Base-by-base conservation (phyloP, 2,888 invertebrate genomes). In the Apantesis nais region DNA sequence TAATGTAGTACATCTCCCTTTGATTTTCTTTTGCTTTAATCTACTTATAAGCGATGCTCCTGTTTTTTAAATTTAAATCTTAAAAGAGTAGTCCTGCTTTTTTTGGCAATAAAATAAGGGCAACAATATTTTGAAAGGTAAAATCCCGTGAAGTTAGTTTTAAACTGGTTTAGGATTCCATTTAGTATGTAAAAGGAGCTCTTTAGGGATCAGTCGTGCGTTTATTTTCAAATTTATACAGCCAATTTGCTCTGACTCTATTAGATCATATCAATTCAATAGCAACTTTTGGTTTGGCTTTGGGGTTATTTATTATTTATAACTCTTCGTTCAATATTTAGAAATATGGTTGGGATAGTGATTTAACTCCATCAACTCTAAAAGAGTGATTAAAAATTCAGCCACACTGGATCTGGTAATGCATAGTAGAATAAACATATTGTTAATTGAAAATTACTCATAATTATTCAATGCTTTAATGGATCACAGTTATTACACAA, bases 1-100 rank as follows among this genome's bases (percentile, higher is more conserved):
- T 70, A 70, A 62, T 70, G 29, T 29, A 70, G 14, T 37, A 29
- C 3, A 29, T 31, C n/a, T 41, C 68, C 58, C 63, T 68, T 68
- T 68, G 63, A 63, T 63, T 63, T 68, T 62, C n/a, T n/a, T 25
- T 61, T 52, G 29, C 41, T 25, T 41, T 63, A 63, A 63, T 63
- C 63, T 29, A 41, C 41, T 63, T 63, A 63, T 2, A 25, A 63
- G 29, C 12, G 22, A 12, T 22, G 44, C 31, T 19, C 4, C 31
- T 44, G 63, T 11, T 12, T 29, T 63, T 63, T 12, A 31, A 63
- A 44, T 63, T 63, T 19, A 63, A 41, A 44, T 63, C 44, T 44
- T 44, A 44, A 16, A 58, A 29, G 29, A 58, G 58, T 29, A 7
- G 29, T 58, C 16, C 29, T 58, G 16, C 48, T 52, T 12, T 55